These are phyloP conservation scores for Tenebrosternarchus preto DNA, from an alignment of 2,113 vertebrate species.

Conservation along the genomic window DNA sequence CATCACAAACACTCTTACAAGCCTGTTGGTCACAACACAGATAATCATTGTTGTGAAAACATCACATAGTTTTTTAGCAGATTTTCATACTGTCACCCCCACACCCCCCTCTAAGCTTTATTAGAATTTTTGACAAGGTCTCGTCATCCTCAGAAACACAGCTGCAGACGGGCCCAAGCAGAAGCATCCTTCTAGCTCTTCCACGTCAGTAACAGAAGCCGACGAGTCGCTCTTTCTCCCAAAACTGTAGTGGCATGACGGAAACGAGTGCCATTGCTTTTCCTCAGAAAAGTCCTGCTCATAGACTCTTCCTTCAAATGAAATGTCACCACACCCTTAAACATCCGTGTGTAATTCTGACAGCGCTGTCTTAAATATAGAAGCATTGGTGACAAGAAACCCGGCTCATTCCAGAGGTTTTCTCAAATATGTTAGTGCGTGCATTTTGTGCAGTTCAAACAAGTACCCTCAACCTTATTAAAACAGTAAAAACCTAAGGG, in stretches of 20 bases:
- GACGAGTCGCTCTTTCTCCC: neutral
- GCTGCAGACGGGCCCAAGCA: neutral
- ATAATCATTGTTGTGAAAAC: conserved; percentile 19
- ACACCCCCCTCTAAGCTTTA: neutral
- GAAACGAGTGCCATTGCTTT: neutral
- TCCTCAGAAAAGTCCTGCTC: neutral
- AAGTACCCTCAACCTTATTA: neutral
- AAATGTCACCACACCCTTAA: conserved; percentile 11
- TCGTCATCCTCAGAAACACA: neutral
- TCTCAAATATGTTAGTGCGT: conserved; percentile 1
- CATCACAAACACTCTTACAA: conserved; percentile 49
- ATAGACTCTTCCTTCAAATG: conserved; percentile 3
- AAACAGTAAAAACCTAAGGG: neutral
- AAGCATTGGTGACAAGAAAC: neutral
- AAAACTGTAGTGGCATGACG: neutral
- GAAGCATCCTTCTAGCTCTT: too few relatives aligned
- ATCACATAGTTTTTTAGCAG: neutral
- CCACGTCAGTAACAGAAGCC: neutral
- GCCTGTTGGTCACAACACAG: conserved; percentile 26
- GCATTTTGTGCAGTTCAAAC: conserved; percentile 5
- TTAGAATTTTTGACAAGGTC: neutral
- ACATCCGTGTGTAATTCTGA: neutral
- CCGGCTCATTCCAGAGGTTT: conserved; percentile 13
- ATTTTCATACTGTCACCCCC: neutral
- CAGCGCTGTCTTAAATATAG: conserved; percentile 10